Base-by-base conservation (phyloP, 2,888 invertebrate genomes). In the Mythimna loreyi region DNA sequence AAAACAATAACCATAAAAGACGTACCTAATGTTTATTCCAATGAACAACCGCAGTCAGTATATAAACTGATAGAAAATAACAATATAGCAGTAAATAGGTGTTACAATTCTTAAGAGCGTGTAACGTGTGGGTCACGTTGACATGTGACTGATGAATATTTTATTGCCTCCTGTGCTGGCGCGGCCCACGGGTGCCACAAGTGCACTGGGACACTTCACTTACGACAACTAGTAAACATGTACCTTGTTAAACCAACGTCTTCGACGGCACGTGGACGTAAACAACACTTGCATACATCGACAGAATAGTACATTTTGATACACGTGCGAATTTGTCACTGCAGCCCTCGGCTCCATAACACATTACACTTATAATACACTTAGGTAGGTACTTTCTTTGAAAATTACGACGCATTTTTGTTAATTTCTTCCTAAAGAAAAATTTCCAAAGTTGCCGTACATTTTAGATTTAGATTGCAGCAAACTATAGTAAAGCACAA, bases 81-180 rank as follows among this genome's bases (percentile, higher is more conserved):
- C 70, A 83, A 84, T 82, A 83, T 74, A 81, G 83, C 83, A 82
- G 64, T 74, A 71, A 86, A 83, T 83, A 82, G 74, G 66, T 83
- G 79, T 75, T 78, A 79, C 77, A 70, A 77, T 66, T 84, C 75
- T 47, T 67, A 81, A 78, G 82, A 85, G 80, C 85, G 82, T 87
- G 79, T 80, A 82, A 78, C 85, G 83, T 87, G 86, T 87, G 86
- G 86, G 89, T 90, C 89, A 88, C 88, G 89, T 82, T 91, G 92
- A 91, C 93, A 90, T 87, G 84, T 93, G 93, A 93, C 90, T 91
- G 91, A 95, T 94, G 93, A 92, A 91, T 92, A 92, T 95, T 95
- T 94, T 94, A 95, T 95, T 94, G 90, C 88, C 89, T 86, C 85
- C 85, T 86, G 85, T 87, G 76, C 90, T 87, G 82, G 90, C 92